Percentiles rank a stretch among this genome's conserved stretches.
Conservation (phyloP, 2,888 invertebrate species). For the Synergus itoensis region DNA sequence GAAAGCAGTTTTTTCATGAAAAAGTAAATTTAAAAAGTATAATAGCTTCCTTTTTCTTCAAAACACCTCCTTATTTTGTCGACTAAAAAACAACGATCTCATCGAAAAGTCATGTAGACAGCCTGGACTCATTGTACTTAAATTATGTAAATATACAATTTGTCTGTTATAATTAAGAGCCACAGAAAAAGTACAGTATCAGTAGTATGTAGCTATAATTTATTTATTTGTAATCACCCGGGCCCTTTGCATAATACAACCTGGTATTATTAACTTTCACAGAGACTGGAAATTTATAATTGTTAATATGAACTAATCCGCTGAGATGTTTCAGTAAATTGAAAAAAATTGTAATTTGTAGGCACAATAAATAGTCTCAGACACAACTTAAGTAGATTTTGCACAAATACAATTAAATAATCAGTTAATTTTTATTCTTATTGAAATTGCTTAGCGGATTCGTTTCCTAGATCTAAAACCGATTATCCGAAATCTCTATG, state of each 20-base stretch:
- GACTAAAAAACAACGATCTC: constrained; percentile 36
- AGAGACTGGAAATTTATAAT: neutral
- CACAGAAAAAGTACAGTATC: constrained; percentile 11
- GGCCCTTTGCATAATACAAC: constrained; percentile 12
- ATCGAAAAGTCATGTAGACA: constrained; percentile 3
- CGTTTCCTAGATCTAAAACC: neutral
- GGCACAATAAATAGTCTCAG: neutral
- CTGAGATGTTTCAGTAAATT: neutral
- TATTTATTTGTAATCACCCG: constrained; percentile 9
- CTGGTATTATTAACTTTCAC: neutral
- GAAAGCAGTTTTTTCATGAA: neutral
- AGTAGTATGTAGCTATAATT: constrained; percentile 17
- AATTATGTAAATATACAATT: constrained; percentile 17
- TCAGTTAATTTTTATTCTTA: neutral
- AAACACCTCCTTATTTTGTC: neutral
- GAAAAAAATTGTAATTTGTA: neutral
- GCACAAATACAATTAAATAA: neutral
- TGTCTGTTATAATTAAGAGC: constrained; percentile 2
- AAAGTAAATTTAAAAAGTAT: neutral
- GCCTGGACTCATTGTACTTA: constrained; percentile 35
- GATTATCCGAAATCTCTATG: neutral
- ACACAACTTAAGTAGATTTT: constrained; percentile 7
- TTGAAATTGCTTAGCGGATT: constrained; percentile 3
- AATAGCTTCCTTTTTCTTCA: constrained; percentile 10
- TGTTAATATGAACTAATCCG: constrained; percentile 1